Evolutionary conservation across 1,140 invertebrate species (phyloP), one percentile per base, ranked within the genome.

Genomic region (Drosophila parabipectinata): DNA sequence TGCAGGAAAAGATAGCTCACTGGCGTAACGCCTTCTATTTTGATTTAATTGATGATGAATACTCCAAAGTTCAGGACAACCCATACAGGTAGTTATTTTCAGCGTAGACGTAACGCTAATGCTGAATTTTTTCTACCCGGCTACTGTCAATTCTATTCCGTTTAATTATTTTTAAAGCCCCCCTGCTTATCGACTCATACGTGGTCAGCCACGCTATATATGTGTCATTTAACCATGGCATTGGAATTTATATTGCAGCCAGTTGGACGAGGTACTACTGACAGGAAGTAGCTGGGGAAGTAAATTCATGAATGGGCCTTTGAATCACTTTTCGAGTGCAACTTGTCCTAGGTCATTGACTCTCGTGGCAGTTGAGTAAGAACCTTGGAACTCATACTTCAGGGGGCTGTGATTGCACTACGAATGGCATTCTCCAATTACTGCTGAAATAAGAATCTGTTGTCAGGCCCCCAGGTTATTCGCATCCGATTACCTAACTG

Each of bases 161-260:
- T 47, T 37, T 64, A 78, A 81, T 77, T 66, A 53, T 61, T 59
- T 69, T 77, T 85, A 67, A 80, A 74, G 53, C 56, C 59, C 72
- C 72, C 60, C 9, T 9, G 48, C 58, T 62, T 62, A 67, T 41
- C 41, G 62, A 67, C 21, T 54, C 24, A 47, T 24, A 59, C 47
- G 69, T 64, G 64, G 21, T 57, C 53, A 68, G 53, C 39, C 28
- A 55, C 15, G 50, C 30, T 41, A 56, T 74, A 39, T 55, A 77
- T 84, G 81, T 85, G 81, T 84, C 81, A 84, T 67, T 30, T 68
- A 45, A 51, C 67, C 47, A 52, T 32, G 64, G 14, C 34, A 53
- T 53, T 63, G 59, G 73, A 39, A 87, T 87, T 84, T 84, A 67
- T 87, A 84, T 77, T 80, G 81, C 81, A 80, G 21, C 59, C 26